Percentiles rank a stretch among this genome's conserved stretches.
Conservation (phyloP, 2,113 vertebrate genomes). For the Fregetta grallaria region DNA sequence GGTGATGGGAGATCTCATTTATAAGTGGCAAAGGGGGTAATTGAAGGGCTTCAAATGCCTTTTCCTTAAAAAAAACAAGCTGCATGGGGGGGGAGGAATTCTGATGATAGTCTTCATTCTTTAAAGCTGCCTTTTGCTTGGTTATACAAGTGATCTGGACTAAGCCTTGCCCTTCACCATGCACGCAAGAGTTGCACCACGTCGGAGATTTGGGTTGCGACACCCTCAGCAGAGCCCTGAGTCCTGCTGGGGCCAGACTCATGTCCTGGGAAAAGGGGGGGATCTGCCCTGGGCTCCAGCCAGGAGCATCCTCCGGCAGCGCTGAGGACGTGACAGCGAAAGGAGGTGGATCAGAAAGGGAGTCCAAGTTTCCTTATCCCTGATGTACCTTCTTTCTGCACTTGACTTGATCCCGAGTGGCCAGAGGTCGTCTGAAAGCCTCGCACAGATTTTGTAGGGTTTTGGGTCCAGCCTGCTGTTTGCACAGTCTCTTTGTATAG, state of each 20-base stretch:
- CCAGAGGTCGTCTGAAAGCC: not conserved
- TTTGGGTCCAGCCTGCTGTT: not conserved
- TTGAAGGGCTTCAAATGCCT: not conserved
- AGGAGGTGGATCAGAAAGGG: not conserved
- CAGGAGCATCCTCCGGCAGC: not conserved
- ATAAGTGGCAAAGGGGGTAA: not conserved
- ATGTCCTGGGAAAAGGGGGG: not conserved
- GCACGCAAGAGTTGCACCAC: not conserved
- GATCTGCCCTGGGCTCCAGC: not conserved
- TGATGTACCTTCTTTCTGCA: not conserved
- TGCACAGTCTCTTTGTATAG: not conserved
- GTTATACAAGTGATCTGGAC: not conserved
- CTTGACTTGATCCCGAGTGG: accelerated
- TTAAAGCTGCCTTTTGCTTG: not conserved
- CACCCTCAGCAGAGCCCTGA: not conserved
- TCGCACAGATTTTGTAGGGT: not conserved
- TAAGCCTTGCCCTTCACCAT: not conserved
- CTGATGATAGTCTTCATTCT: constrained; percentile 2
- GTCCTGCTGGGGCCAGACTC: not conserved
- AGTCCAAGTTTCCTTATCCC: not conserved
- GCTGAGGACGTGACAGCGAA: accelerated
- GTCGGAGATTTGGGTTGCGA: accelerated
- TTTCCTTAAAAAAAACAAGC: not conserved
- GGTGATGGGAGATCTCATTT: constrained; percentile 1
- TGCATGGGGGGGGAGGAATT: not conserved